Percentiles rank a stretch among this genome's conserved stretches.
These are phyloP conservation scores for Ceriagrion tenellum DNA, from an alignment of 2,888 invertebrate species.

Conservation along the genomic window DNA sequence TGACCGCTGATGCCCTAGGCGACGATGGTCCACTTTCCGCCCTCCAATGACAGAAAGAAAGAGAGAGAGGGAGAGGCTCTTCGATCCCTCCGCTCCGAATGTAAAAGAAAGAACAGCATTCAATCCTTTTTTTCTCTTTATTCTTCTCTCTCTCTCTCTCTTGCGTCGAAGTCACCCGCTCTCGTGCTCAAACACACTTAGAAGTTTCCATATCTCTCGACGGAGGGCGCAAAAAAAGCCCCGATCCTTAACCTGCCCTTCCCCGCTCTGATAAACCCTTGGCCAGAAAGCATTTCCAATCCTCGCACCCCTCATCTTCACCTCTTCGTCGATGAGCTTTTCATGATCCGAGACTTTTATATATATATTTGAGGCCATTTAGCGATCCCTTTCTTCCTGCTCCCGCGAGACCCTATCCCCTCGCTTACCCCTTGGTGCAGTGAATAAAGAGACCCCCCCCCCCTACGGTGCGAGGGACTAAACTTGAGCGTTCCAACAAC, in stretches of 20 bases:
- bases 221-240: not conserved
- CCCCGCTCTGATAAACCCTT: not conserved
- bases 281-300: not conserved
- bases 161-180: too few species aligned
- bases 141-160: too few species aligned
- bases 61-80: too few species aligned
- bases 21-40: too few species aligned
- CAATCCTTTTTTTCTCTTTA: too few species aligned
- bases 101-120: too few species aligned
- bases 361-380: slow-evolving; percentile 30
- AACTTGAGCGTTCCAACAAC: not conserved
- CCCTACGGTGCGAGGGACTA: not conserved
- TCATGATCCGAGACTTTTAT: slow-evolving; percentile 26
- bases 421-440: too few species aligned
- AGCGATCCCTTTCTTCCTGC: not conserved
- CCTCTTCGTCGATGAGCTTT: slow-evolving; percentile 34
- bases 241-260: not conserved
- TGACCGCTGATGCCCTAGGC: too few species aligned
- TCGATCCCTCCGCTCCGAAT: too few species aligned
- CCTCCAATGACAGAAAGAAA: too few species aligned
- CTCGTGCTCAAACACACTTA: too few species aligned
- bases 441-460: not conserved
- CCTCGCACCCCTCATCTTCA: not conserved
- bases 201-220: not conserved
- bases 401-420: not conserved